Base-by-base conservation (phyloP, 2,113 vertebrate genomes). In the Caranx ignobilis region DNA sequence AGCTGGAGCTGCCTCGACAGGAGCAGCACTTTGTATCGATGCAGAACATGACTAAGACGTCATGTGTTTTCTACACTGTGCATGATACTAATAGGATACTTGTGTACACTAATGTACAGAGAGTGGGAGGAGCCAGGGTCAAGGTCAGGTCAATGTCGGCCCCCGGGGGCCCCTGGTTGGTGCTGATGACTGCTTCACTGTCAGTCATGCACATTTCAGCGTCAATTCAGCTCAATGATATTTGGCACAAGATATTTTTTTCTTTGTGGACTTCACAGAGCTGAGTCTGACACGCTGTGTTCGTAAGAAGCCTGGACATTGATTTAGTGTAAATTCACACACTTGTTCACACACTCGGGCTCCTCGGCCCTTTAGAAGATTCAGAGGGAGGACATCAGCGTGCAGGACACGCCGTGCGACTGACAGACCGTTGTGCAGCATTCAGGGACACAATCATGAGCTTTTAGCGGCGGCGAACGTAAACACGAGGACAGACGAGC, bases 401-500 rank as follows among this genome's bases (percentile, higher is more conserved):
- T n/a, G 4, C 47, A 37, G 35, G 37, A 52, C 61, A 21, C 37
- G 6, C 35, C 8, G 18, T 6, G 39, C 19, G 18, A 39, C 19
- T 41, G 10, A 19, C 18, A 50, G 9, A 7, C 19, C 31, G n/a
- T 45, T 47, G 43, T 47, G 3, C 5, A 18, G 16, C 12, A 39
- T 64, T 75, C 15, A 57, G 7, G 77, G 54, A 32, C 19, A 57
- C 43, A 39, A n/a, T 72, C 60, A 66, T 48, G 59, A 82, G 60
- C 39, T 75, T 26, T 71, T 41, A 65, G 37, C 72, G 31, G 73
- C 75, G 31, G 62, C 56, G 32, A 78, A 67, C 57, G 35, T 43
- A 66, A 77, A 68, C 64, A 66, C n/a, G 45, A 41, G 34, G 37
- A 41, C 48, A 31, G 26, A 26, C 26, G 26, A 26, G 57, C 75